Percentiles rank a stretch among this genome's conserved stretches.
phyloP scores from a whole-genome alignment of 2,888 invertebrate genomes.

The Sarcophaga caerulescens region DNA sequence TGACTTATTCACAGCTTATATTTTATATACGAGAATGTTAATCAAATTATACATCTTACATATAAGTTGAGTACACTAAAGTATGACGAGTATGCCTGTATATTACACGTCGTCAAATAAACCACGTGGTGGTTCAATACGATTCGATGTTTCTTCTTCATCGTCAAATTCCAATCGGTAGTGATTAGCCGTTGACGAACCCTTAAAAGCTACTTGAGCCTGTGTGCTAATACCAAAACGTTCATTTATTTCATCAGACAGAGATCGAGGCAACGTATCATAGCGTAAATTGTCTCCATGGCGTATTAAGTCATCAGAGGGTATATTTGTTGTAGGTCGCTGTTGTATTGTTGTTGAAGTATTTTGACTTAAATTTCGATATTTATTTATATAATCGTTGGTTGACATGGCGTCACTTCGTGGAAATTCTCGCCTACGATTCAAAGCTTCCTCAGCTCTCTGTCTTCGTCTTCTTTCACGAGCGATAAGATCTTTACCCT shows the following conservation, averaged over 20 bases:
- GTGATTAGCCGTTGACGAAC: slow-evolving; percentile 64
- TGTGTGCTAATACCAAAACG: slow-evolving; percentile 86
- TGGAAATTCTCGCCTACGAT: slow-evolving; percentile 83
- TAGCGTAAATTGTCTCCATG: slow-evolving; percentile 89
- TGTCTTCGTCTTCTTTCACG: slow-evolving; percentile 92
- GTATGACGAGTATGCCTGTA: slow-evolving; percentile 9
- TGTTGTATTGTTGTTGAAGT: slow-evolving; percentile 34
- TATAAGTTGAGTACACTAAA: not conserved
- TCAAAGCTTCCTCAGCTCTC: slow-evolving; percentile 89
- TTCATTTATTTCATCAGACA: slow-evolving; percentile 84
- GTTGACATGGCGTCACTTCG: slow-evolving; percentile 73
- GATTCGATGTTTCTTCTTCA: slow-evolving; percentile 81
- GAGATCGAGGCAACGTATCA: slow-evolving; percentile 82
- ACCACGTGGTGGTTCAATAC: slow-evolving; percentile 86
- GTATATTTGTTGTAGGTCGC: slow-evolving; percentile 62
- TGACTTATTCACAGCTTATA: slow-evolving; percentile 50
- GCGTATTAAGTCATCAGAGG: slow-evolving; percentile 85
- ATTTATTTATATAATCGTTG: slow-evolving; percentile 75
- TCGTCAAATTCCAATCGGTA: slow-evolving; percentile 73
- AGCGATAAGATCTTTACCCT: slow-evolving; percentile 95
- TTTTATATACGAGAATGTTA: slow-evolving; percentile 64
- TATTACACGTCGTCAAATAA: slow-evolving; percentile 91
- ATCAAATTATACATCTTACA: not conserved
- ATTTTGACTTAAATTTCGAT: slow-evolving; percentile 71
- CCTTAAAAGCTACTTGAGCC: slow-evolving; percentile 80